These are phyloP conservation scores for Triplophysa dalaica DNA, from an alignment of 2,113 vertebrate species.

Conservation along the genomic window DNA sequence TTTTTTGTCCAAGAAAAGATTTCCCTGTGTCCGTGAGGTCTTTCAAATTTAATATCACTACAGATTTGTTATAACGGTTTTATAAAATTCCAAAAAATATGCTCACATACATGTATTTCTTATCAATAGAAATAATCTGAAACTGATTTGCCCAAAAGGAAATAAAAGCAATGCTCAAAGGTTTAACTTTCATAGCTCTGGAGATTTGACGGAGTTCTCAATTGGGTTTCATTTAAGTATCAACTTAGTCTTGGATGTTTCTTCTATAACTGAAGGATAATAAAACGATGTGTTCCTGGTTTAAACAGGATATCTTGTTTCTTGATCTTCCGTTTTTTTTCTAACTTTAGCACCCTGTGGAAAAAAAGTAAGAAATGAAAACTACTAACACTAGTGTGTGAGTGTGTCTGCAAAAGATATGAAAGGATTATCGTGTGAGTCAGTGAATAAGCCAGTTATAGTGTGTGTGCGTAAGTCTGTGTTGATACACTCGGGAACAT, in stretches of 20 bases:
- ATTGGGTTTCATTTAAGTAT: no score
- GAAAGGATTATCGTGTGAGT: conserved; percentile 67
- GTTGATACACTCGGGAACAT: conserved; percentile 2
- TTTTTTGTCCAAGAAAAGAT: no score
- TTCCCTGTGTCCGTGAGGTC: no score
- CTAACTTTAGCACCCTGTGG: not conserved
- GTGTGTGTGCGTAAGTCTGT: conserved; percentile 8
- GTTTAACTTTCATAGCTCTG: no score
- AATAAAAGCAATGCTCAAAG: not conserved
- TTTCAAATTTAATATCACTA: no score
- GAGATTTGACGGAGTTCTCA: no score
- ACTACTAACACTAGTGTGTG: not conserved
- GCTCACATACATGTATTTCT: no score
- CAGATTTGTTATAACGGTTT: no score
- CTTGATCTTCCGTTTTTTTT: no score
- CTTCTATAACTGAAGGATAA: no score
- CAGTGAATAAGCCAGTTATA: conserved; percentile 38
- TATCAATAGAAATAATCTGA: not conserved
- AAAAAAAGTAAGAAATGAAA: conserved; percentile 3
- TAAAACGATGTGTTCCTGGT: not conserved
- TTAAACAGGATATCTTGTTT: not conserved
- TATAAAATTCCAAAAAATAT: no score
- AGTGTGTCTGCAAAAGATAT: conserved; percentile 57
- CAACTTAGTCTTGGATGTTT: no score
- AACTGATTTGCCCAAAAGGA: not conserved